Conservation (phyloP, 1,140 invertebrate genomes). For the Saccostrea glomerata region DNA sequence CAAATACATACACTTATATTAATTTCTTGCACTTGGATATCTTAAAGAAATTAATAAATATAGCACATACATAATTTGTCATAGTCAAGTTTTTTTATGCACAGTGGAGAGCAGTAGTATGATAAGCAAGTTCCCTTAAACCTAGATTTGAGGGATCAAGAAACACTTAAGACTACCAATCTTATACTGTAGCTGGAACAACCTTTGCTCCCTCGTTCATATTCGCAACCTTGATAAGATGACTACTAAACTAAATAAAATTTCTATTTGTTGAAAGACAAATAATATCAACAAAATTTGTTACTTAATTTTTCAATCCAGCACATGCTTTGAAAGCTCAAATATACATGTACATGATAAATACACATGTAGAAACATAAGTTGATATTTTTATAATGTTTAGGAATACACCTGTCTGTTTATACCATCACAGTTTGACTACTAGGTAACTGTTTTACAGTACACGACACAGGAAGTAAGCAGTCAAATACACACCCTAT, state of each 20-base stretch:
- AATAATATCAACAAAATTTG: constrained; percentile 11
- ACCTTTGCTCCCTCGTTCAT: neutral
- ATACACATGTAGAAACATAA: neutral
- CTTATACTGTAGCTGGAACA: neutral
- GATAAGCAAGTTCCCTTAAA: neutral
- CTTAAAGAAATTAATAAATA: neutral
- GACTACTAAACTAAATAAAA: neutral
- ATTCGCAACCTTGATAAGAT: neutral
- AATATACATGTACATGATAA: constrained; percentile 5
- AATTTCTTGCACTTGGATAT: neutral
- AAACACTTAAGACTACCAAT: neutral
- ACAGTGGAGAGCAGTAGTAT: neutral
- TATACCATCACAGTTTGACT: constrained; percentile 28
- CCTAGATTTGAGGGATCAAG: neutral
- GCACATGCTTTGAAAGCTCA: neutral
- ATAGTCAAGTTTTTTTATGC: neutral
- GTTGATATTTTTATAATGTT: neutral
- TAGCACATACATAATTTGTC: neutral
- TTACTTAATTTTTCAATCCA: neutral
- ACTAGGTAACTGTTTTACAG: constrained; percentile 4
- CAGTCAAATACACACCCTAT: neutral
- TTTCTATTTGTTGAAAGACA: constrained; percentile 2
- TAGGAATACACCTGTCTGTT: neutral
- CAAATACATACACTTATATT: neutral
- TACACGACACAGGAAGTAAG: constrained; percentile 24